Evolutionary conservation across 2,888 invertebrate species (phyloP), one percentile per base, ranked within the genome.

Genomic region (Blera fallax): DNA sequence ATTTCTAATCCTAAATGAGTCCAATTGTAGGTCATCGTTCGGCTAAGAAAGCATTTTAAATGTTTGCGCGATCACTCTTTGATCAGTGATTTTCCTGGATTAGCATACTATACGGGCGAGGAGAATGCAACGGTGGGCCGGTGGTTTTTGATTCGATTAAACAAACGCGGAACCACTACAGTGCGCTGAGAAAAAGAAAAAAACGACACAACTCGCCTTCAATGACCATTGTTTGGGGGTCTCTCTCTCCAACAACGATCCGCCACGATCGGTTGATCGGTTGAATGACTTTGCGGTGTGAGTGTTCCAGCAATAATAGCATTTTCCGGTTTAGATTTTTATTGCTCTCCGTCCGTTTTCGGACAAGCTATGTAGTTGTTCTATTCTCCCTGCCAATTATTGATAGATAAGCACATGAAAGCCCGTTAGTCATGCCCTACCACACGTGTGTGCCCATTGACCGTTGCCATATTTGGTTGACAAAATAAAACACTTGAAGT

Each of bases 291-390:
- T 24, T 43, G 24, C 24, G 37, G 72, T 72, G 52, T 78, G 70
- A 73, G 48, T 64, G 27, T 54, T 80, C 58, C 56, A 45, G 45
- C 21, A 79, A 64, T 72, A 56, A 78, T 78, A 73, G 56, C 64
- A 70, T 80, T 84, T 84, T 84, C 84, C 84, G 84, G 84, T 84
- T 84, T 64, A 52, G 74, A 84, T 84, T 80, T 65, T 60, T 56
- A 65, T 60, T 29, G 27, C 34, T 65, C 64, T 29, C 64, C 78
- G 58, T 81, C 56, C 65, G 37, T 52, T 67, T 78, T 72, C 14
- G 64, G 64, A 29, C 52, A 43, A 10, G 27, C 40, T 37, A 29
- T 50, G 27, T n/a, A 18, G 45, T 6, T 4, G 27, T 60, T 78
- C 54, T 73, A 45, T 62, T 67, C 64, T 54, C 64, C 50, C 50